phyloP scores from a whole-genome alignment of 1,140 invertebrate species.

The Adelges cooleyi region DNA sequence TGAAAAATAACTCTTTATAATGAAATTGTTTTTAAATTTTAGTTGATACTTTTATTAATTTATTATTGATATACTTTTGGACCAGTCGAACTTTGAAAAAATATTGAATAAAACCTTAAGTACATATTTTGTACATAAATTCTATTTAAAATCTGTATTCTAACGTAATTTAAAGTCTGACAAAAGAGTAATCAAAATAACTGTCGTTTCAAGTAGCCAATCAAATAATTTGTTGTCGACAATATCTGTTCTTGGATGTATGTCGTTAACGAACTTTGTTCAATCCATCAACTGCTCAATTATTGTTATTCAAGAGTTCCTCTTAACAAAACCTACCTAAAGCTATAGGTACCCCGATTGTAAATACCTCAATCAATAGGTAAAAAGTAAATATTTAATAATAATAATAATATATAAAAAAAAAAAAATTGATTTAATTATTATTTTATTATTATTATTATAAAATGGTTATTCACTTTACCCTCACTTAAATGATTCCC shows the following conservation, averaged over 20 bases:
- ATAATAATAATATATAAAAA: too few species aligned
- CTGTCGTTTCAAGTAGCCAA: conserved; percentile 20
- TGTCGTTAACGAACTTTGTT: neutral
- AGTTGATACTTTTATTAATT: neutral
- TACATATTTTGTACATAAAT: conserved; percentile 5
- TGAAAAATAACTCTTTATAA: neutral
- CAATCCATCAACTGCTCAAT: conserved; percentile 21
- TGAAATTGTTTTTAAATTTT: neutral
- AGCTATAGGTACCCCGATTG: conserved; percentile 4
- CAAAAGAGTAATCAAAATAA: conserved; percentile 16
- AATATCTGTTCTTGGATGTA: neutral
- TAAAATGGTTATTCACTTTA: conserved; percentile 13
- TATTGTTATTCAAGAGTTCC: conserved; percentile 26
- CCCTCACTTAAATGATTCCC: conserved; percentile 24
- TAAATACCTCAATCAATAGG: conserved; percentile 19
- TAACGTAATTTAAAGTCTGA: conserved; percentile 23
- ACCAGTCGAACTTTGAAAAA: conserved; percentile 6
- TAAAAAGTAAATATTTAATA: too few species aligned
- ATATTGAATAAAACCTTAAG: conserved; percentile 13
- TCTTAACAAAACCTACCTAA: conserved; percentile 10
- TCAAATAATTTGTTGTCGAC: neutral
- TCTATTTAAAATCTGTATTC: neutral
- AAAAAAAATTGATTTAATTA: too few species aligned
- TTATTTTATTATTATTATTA: too few species aligned
- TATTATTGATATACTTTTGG: neutral